phyloP scores from a whole-genome alignment of 2,113 vertebrate species.

The Cacatua alba region DNA sequence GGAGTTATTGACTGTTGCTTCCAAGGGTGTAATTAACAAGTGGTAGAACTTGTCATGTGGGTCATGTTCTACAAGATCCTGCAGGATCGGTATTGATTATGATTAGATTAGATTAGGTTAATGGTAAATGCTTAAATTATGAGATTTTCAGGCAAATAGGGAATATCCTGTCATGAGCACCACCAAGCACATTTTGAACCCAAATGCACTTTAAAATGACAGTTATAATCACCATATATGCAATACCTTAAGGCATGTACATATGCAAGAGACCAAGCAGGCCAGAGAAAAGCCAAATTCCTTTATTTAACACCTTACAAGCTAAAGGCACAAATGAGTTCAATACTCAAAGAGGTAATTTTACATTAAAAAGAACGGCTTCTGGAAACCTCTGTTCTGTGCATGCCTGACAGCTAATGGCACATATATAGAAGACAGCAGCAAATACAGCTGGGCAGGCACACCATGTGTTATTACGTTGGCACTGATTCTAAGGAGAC shows the following conservation, averaged over 20 bases:
- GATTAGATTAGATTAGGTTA: conserved; percentile 55
- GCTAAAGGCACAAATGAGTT: conserved; percentile 25
- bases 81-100: conserved; percentile 55
- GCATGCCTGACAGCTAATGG: neutral
- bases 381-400: neutral
- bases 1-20: conserved; percentile 66
- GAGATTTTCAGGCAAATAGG: conserved; percentile 24
- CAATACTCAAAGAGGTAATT: neutral
- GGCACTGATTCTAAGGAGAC: neutral
- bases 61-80: conserved; percentile 65
- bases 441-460: neutral
- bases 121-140: conserved; percentile 41
- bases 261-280: neutral
- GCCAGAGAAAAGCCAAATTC: neutral
- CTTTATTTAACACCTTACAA: conserved; percentile 14
- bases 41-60: conserved; percentile 54
- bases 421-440: neutral
- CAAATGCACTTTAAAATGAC: neutral
- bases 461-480: neutral
- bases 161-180: neutral
- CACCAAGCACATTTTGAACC: neutral
- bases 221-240: neutral
- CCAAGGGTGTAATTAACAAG: conserved; percentile 62
- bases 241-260: neutral
- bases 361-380: conserved; percentile 9